These are phyloP conservation scores for Scomber scombrus DNA, from an alignment of 2,113 vertebrate species.

Conservation along the genomic window DNA sequence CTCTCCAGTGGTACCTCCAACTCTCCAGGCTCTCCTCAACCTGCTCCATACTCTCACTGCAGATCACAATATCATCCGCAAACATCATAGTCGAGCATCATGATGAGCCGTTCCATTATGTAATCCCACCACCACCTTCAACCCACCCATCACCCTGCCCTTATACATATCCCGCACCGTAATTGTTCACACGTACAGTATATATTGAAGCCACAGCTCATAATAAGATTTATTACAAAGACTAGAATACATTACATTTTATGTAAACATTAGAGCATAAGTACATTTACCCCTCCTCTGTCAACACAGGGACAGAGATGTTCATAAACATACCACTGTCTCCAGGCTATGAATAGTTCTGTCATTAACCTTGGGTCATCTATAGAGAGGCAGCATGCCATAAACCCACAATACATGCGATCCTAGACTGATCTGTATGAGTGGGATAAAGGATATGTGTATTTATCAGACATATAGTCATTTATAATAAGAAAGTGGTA, in stretches of 20 bases:
- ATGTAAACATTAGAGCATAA: conserved; percentile 64
- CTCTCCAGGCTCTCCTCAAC: too few species aligned
- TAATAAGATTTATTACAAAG: conserved; percentile 56
- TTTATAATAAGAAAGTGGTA: conserved; percentile 37
- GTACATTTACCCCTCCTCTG: conserved; percentile 50
- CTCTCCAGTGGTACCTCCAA: too few species aligned
- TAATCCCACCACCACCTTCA: too few species aligned
- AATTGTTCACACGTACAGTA: conserved; percentile 36
- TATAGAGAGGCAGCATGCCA: conserved; percentile 61
- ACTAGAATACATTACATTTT: conserved; percentile 62
- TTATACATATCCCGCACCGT: not conserved
- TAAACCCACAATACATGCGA: conserved; percentile 46
- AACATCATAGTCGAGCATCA: too few species aligned
- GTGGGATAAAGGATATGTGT: conserved; percentile 16
- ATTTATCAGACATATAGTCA: conserved; percentile 31
- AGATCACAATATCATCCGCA: too few species aligned
- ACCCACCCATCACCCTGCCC: too few species aligned
- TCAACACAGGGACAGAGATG: conserved; percentile 31
- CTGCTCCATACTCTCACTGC: too few species aligned
- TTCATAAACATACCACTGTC: conserved; percentile 41
- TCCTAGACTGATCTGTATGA: conserved; percentile 23
- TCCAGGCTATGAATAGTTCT: conserved; percentile 62
- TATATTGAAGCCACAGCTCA: conserved; percentile 54
- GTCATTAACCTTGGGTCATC: conserved; percentile 71
- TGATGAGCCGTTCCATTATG: too few species aligned